Evolutionary conservation across 2,113 vertebrate species (phyloP), one percentile per base, ranked within the genome.

Genomic region (Hyaena hyaena): DNA sequence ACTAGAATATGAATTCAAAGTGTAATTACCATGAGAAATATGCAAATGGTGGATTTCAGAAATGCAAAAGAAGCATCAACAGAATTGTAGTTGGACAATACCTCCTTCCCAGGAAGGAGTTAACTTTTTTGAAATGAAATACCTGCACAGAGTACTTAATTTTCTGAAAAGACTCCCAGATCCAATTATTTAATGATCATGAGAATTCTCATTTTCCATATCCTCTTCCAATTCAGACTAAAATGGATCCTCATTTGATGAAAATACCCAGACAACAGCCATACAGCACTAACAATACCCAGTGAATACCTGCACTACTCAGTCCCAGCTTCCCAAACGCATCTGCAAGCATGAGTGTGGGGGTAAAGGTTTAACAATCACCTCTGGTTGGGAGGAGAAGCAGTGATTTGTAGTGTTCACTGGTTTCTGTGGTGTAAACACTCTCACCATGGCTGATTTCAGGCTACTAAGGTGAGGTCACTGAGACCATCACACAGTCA

Each of bases 1-100:
- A 88, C 55, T 58, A 73, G 24, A 92, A 86, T 58, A 87, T 50
- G 39, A 91, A 96, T 69, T 97, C 80, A 80, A 65, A 79, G 61
- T 50, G 19, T 74, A 82, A 93, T 31, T 79, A 7, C 82, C 31
- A 53, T 35, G 28, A 83, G 63, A 93, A 84, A 88, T 50, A 83
- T 3, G 31, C 11, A 90, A 87, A 90, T 76, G 65, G 55, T 31
- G 50, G 31, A 43, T 68, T 77, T 96, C 58, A 86, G 71, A 96
- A 93, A 90, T 31, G 66, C 53, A 88, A 35, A 74, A 73, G 23
- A 95, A 82, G 17, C 69, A 77, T 33, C 24, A 85, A 19, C 45
- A 94, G 35, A 80, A 76, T 6, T 76, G 35, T 53, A 21, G 33
- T 65, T 84, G 66, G 35, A 79, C 0, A 71, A 35, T 26, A 68